Percentiles rank a stretch among this genome's conserved stretches.
Conservation (phyloP, 2,888 invertebrate genomes). For the Onthophagus sagittarius region DNA sequence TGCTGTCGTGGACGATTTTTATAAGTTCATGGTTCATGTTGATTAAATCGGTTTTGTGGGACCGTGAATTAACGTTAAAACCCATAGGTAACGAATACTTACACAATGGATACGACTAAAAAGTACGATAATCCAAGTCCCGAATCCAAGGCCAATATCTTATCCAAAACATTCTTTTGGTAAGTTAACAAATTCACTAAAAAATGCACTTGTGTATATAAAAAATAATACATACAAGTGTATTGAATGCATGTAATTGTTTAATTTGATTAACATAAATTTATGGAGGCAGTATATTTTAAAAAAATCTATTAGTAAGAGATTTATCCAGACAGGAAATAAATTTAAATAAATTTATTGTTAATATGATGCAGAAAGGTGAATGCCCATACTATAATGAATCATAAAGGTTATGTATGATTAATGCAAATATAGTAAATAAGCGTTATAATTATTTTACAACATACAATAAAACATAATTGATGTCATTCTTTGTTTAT, state of each 20-base stretch:
- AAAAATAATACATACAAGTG: too few relatives aligned
- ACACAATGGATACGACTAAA: conserved; percentile 59
- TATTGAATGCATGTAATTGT: background rate
- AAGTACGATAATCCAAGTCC: conserved; percentile 61
- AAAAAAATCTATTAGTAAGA: too few relatives aligned
- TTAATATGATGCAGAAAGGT: too few relatives aligned
- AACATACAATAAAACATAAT: too few relatives aligned
- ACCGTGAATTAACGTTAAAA: background rate
- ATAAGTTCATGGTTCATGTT: background rate
- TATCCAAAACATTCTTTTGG: conserved; percentile 62
- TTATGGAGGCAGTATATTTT: too few relatives aligned
- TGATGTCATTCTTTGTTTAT: too few relatives aligned
- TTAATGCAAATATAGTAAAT: too few relatives aligned
- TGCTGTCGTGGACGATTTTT: background rate
- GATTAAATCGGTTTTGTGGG: background rate
- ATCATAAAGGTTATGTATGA: too few relatives aligned
- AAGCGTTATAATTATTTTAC: too few relatives aligned
- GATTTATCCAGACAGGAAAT: too few relatives aligned
- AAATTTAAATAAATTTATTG: too few relatives aligned
- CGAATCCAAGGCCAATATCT: conserved; percentile 54
- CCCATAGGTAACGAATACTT: background rate
- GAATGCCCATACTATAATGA: too few relatives aligned
- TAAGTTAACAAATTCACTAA: conserved; percentile 48
- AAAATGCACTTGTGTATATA: background rate
- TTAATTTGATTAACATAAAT: background rate